A percentile compares a stretch with the other conserved stretches of the same genome.
Evolutionary conservation across 2,113 vertebrate genomes (phyloP).

Genomic region (Nyctibius bracteatus): DNA sequence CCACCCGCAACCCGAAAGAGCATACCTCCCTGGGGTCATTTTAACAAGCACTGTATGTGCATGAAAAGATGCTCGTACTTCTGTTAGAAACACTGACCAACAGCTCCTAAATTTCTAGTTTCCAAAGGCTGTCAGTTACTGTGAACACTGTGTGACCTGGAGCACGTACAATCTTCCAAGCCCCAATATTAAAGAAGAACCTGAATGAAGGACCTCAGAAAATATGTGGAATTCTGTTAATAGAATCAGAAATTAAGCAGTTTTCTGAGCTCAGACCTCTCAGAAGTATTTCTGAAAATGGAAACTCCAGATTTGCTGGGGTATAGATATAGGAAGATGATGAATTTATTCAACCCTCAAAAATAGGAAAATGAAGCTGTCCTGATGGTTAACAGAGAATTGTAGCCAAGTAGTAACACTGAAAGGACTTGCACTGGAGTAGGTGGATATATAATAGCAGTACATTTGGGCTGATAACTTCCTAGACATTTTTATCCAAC

Average conservation of each 20-base stretch:
- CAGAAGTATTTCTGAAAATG: background rate
- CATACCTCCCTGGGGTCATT: background rate
- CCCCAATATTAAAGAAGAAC: background rate
- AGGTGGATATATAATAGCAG: background rate
- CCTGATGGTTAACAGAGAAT: background rate
- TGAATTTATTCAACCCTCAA: background rate
- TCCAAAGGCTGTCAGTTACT: background rate
- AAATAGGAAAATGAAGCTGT: background rate
- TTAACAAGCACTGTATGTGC: background rate
- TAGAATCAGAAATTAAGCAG: background rate
- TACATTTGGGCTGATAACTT: background rate
- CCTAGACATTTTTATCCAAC: background rate
- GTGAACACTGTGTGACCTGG: background rate
- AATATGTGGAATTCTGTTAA: background rate
- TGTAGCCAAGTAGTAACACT: background rate
- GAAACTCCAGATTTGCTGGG: background rate
- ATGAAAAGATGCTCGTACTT: background rate
- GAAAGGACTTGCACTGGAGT: background rate
- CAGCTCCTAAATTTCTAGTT: background rate
- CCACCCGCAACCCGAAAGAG: background rate
- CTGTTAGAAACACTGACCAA: background rate
- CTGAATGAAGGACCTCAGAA: background rate
- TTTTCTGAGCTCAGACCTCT: background rate
- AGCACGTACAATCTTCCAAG: background rate
- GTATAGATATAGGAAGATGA: background rate